These are phyloP conservation scores for Parnassius mnemosyne DNA, from an alignment of 2,888 invertebrate genomes.

Conservation along the genomic window DNA sequence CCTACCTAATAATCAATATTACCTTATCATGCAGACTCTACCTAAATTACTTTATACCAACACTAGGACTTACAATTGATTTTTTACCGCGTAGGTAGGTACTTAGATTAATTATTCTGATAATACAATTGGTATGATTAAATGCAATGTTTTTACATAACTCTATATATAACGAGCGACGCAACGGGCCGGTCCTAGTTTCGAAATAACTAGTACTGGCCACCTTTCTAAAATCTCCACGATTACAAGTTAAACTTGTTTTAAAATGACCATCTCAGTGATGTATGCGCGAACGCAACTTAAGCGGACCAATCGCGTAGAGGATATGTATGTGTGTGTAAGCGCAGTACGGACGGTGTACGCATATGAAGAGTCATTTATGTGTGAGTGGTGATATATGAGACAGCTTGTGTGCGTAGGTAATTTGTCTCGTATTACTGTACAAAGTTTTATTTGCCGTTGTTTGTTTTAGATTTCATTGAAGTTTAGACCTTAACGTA, in stretches of 20 bases:
- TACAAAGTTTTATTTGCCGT: constrained; percentile 29
- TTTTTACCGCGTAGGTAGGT: constrained; percentile 5
- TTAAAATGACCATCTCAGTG: constrained; percentile 57
- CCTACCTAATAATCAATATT: too few species aligned
- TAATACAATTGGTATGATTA: constrained; percentile 10
- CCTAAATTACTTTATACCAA: neutral
- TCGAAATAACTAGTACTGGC: constrained; percentile 39
- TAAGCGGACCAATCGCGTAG: constrained; percentile 12
- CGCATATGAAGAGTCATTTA: constrained; percentile 2
- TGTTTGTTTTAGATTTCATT: constrained; percentile 15
- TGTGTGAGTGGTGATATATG: constrained; percentile 52
- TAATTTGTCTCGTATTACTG: constrained; percentile 47
- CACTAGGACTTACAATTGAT: too few species aligned
- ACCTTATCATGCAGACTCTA: too few species aligned
- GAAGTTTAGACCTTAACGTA: constrained; percentile 41
- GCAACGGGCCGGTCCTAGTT: constrained; percentile 43
- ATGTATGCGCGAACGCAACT: constrained; percentile 58
- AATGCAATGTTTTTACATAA: constrained; percentile 38
- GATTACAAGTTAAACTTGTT: constrained; percentile 67
- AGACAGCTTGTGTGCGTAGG: constrained; percentile 40
- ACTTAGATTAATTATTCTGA: constrained; percentile 21
- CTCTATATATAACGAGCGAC: constrained; percentile 35
- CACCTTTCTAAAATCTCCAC: constrained; percentile 78
- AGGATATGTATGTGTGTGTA: constrained; percentile 39
- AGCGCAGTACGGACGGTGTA: constrained; percentile 30